phyloP scores from a whole-genome alignment of 2,113 vertebrate genomes.

The Prunella himalayana region DNA sequence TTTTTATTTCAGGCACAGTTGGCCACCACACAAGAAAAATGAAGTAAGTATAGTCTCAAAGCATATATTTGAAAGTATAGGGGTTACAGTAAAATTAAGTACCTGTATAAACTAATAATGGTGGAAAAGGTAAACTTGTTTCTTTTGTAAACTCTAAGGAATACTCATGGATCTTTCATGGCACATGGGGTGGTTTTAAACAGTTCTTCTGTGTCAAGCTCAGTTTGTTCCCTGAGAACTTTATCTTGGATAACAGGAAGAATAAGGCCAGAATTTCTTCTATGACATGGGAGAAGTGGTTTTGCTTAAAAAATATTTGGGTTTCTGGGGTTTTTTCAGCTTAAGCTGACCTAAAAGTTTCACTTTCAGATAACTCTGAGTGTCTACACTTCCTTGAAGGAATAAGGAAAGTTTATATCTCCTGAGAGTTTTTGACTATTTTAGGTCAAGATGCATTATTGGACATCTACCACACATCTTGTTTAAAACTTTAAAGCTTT shows the following conservation, averaged over 20 bases:
- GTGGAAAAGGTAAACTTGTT: background rate
- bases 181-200: background rate
- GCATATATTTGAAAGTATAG: background rate
- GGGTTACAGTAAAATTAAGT: background rate
- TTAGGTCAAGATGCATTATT: background rate
- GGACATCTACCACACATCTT: background rate
- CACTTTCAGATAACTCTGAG: background rate
- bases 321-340: background rate
- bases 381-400: background rate
- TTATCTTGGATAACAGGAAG: background rate
- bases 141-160: background rate
- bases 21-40: constrained; percentile 58
- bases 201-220: background rate
- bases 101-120: background rate
- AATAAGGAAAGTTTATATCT: background rate
- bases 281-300: background rate
- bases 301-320: background rate
- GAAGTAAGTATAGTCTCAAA: constrained; percentile 66
- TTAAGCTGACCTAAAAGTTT: background rate
- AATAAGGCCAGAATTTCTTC: background rate
- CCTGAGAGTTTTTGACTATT: background rate
- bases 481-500: background rate
- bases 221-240: background rate
- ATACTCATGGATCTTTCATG: background rate
- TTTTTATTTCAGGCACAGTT: constrained; percentile 64